phyloP scores from a whole-genome alignment of 2,113 vertebrate species.

The Urocolius indicus region DNA sequence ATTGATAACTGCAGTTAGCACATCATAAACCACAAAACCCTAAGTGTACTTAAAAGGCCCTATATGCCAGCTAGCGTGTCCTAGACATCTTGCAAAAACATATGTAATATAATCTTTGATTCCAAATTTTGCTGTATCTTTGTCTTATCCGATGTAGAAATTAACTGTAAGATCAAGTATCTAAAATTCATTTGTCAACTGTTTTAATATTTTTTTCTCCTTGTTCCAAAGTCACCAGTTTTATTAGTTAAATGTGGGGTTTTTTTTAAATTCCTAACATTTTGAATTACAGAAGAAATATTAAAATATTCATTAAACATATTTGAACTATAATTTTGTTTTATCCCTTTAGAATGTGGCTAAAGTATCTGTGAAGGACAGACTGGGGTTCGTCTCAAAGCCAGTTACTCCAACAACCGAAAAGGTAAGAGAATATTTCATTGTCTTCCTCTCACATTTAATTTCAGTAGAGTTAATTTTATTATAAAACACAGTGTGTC shows the following conservation, averaged over 20 bases:
- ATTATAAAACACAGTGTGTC: neutral
- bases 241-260: neutral
- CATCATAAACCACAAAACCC: neutral
- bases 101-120: neutral
- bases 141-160: neutral
- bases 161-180: neutral
- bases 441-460: neutral
- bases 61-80: neutral
- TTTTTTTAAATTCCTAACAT: neutral
- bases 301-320: neutral
- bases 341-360: constrained; percentile 82
- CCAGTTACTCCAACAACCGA: constrained; percentile 83
- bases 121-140: neutral
- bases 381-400: constrained; percentile 90
- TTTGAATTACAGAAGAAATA: neutral
- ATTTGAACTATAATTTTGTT: constrained; percentile 53
- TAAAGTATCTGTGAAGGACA: constrained; percentile 92
- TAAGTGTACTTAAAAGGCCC: neutral
- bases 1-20: neutral
- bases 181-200: neutral
- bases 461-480: neutral
- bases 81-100: neutral
- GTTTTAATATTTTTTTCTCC: neutral
- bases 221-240: neutral
- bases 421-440: constrained; percentile 82